Percentiles rank a stretch among this genome's conserved stretches.
phyloP scores from a whole-genome alignment of 2,113 vertebrate species.

The Lamprotornis superbus region DNA sequence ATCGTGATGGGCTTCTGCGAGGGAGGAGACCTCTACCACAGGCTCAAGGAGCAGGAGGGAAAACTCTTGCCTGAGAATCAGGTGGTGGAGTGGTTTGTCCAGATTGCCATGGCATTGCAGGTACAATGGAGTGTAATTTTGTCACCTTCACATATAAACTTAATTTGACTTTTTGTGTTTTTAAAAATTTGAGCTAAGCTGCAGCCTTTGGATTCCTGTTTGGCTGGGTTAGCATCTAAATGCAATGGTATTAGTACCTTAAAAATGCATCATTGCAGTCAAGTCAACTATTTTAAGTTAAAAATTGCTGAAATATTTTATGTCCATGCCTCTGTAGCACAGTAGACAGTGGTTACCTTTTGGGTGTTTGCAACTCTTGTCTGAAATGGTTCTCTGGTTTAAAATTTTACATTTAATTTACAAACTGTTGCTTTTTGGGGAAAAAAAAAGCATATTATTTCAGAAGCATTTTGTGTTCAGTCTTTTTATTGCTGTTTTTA shows the following conservation, averaged over 20 bases:
- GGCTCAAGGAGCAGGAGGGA: slow-evolving; percentile 91
- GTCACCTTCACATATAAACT: background rate
- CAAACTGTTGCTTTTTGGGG: background rate
- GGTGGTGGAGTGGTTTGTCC: slow-evolving; percentile 98
- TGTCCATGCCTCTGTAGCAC: background rate
- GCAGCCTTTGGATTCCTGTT: background rate
- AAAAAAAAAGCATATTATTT: background rate
- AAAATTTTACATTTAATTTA: background rate
- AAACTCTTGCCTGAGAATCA: slow-evolving; percentile 88
- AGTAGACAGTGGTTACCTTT: background rate
- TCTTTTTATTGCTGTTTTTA: background rate
- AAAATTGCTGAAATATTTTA: background rate
- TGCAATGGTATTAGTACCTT: background rate
- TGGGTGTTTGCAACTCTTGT: background rate
- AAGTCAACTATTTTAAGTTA: background rate
- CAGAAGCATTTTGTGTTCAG: background rate
- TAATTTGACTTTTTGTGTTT: background rate
- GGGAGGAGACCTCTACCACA: slow-evolving; percentile 94
- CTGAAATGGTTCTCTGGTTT: background rate
- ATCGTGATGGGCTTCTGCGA: slow-evolving; percentile 98
- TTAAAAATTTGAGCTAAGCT: background rate
- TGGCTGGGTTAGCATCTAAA: background rate
- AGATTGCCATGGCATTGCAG: slow-evolving; percentile 98
- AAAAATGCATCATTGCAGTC: background rate
- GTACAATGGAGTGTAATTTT: slow-evolving; percentile 58